phyloP scores from a whole-genome alignment of 2,797 vertebrate genomes.

The Typhlichthys subterraneus region DNA sequence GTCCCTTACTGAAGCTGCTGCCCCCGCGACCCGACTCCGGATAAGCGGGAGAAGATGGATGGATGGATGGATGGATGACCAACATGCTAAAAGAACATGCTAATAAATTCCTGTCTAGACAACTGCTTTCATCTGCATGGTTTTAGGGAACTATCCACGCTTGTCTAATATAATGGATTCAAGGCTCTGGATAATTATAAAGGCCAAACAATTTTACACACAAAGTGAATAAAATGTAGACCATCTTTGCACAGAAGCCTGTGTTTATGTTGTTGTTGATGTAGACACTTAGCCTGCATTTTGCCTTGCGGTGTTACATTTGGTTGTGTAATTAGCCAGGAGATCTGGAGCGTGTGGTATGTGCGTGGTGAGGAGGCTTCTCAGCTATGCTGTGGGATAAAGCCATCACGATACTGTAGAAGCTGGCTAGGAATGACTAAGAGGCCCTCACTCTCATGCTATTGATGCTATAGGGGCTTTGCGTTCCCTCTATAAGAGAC shows the following conservation, averaged over 20 bases:
- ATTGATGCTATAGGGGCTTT: constrained; percentile 44
- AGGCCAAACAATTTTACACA: constrained; percentile 1
- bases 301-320: constrained; percentile 37
- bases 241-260: constrained; percentile 8
- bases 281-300: constrained; percentile 32
- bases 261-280: neutral
- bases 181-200: neutral
- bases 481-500: constrained; percentile 33
- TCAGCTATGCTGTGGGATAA: constrained; percentile 38
- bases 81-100: constrained; percentile 3
- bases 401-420: constrained; percentile 19
- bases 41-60: too few species aligned
- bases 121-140: constrained; percentile 26
- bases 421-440: constrained; percentile 40
- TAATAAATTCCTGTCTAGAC: constrained; percentile 19
- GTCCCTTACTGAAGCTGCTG: too few species aligned
- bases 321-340: constrained; percentile 38
- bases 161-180: too few species aligned
- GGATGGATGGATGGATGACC: too few species aligned
- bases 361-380: constrained; percentile 3
- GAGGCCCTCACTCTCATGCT: constrained; percentile 45
- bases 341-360: constrained; percentile 33
- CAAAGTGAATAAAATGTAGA: constrained; percentile 6
- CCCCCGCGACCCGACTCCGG: too few species aligned
- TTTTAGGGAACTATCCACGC: constrained; percentile 11